These are phyloP conservation scores for Drosophila phalerata DNA, from an alignment of 2,888 invertebrate species.

Conservation along the genomic window DNA sequence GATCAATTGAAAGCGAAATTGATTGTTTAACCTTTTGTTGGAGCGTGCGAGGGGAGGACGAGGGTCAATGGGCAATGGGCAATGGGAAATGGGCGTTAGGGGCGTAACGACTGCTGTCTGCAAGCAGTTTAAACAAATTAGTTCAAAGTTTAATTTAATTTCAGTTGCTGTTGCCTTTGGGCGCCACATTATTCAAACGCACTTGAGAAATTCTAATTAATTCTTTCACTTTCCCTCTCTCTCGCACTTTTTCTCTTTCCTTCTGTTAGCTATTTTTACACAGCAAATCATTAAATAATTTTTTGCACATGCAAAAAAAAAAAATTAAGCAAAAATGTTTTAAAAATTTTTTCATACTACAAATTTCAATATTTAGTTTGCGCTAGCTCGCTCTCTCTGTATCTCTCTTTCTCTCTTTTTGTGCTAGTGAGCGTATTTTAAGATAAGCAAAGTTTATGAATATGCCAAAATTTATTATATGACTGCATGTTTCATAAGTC, in stretches of 20 bases:
- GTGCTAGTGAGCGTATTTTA: constrained; percentile 45
- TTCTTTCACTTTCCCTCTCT: neutral
- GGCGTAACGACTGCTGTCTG: constrained; percentile 32
- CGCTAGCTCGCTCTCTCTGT: neutral
- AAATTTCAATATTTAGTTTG: constrained; percentile 37
- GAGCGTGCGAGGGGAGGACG: neutral
- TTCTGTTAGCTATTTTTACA: constrained; percentile 33
- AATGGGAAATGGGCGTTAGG: constrained; percentile 24
- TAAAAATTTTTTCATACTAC: constrained; percentile 28
- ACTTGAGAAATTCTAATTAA: constrained; percentile 48
- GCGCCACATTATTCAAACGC: constrained; percentile 24
- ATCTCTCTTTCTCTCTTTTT: neutral
- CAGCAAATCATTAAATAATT: constrained; percentile 24
- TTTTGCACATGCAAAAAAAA: constrained; percentile 41
- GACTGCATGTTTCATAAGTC: constrained; percentile 37
- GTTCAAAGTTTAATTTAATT: constrained; percentile 69
- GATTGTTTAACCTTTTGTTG: constrained; percentile 74
- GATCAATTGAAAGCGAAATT: constrained; percentile 77
- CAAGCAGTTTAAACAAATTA: constrained; percentile 55
- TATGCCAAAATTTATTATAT: constrained; percentile 55
- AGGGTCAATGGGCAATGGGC: constrained; percentile 12
- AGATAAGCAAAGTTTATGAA: constrained; percentile 74
- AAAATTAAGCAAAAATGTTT: constrained; percentile 53
- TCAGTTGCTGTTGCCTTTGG: constrained; percentile 24
- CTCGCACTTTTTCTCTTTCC: neutral